Conservation (phyloP, 2,797 vertebrate genomes). For the Peromyscus attwateri region DNA sequence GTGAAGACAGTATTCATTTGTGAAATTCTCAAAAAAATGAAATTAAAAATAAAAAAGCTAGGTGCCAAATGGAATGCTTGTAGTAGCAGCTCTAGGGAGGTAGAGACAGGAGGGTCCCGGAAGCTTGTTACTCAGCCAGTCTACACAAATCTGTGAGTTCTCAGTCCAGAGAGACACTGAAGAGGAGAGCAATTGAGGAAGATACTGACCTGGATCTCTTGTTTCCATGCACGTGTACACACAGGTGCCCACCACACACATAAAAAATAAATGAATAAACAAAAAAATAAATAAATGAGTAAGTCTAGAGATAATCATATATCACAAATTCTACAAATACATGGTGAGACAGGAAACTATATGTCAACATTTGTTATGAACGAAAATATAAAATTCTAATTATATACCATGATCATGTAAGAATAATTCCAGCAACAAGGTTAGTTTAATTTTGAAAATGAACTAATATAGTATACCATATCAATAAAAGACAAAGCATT, state of each 20-base stretch:
- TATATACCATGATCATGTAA: background rate
- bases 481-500: background rate
- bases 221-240: background rate
- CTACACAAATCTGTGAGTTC: background rate
- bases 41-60: background rate
- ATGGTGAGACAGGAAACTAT: background rate
- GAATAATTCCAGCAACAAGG: background rate
- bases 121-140: background rate
- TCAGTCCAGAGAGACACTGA: background rate
- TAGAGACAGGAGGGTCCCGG: background rate
- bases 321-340: background rate
- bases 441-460: background rate
- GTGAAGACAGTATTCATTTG: background rate
- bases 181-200: background rate
- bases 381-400: background rate
- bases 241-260: background rate
- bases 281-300: too few species aligned
- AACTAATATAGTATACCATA: background rate
- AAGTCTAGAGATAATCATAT: background rate
- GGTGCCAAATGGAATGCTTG: background rate
- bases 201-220: background rate
- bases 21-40: background rate
- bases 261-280: background rate
- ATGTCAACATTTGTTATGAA: background rate
- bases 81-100: background rate